These are phyloP conservation scores for Dermolepida albohirtum DNA, from an alignment of 2,888 invertebrate genomes.

Conservation along the genomic window DNA sequence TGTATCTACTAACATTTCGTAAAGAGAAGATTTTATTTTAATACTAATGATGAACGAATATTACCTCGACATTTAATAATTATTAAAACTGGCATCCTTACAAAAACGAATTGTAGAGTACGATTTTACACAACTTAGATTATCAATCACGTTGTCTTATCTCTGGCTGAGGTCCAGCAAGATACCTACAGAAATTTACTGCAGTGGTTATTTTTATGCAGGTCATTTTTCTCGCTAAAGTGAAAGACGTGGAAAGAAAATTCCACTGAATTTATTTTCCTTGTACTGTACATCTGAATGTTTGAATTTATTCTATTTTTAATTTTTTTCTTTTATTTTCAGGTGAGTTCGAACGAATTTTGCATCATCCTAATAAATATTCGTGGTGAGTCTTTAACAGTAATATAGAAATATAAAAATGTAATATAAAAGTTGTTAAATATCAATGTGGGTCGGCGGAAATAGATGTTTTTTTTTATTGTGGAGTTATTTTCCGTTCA, in stretches of 20 bases:
- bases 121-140: background rate
- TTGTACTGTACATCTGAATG: background rate
- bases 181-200: constrained; percentile 21
- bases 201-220: constrained; percentile 24
- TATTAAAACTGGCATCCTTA: constrained; percentile 29
- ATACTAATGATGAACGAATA: too few relatives aligned
- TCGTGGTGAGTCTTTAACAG: constrained; percentile 7
- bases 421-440: too few relatives aligned
- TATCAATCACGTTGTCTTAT: constrained; percentile 20
- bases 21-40: too few relatives aligned
- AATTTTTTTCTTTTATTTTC: constrained; percentile 15
- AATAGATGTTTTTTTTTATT: too few relatives aligned
- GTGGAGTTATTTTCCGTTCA: too few relatives aligned
- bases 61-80: background rate
- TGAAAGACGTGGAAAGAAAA: background rate
- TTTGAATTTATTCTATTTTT: constrained; percentile 4
- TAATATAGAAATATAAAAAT: constrained; percentile 1
- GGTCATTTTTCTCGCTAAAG: background rate
- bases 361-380: background rate
- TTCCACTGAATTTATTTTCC: too few relatives aligned
- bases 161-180: constrained; percentile 15
- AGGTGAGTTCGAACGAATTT: constrained; percentile 11
- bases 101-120: background rate
- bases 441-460: too few relatives aligned
- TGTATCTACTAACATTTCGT: too few relatives aligned